These are phyloP conservation scores for Caradrina kadenii DNA, from an alignment of 2,888 invertebrate species.

Conservation along the genomic window DNA sequence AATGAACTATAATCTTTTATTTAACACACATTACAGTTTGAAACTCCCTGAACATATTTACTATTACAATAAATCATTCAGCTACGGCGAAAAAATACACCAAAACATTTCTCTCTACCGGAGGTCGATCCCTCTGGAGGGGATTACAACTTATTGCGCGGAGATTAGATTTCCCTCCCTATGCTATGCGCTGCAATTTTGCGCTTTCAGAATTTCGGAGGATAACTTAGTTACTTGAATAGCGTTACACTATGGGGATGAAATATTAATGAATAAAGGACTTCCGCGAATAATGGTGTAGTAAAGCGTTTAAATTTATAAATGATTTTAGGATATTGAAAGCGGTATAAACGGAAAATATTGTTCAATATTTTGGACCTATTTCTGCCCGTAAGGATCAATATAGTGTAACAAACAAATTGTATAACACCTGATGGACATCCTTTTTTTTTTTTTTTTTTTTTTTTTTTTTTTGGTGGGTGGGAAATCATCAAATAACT, in stretches of 20 bases:
- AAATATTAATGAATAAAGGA: conserved; percentile 47
- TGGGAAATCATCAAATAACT: no score
- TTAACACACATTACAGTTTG: conserved; percentile 1
- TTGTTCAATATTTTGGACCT: neutral
- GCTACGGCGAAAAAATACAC: conserved; percentile 14
- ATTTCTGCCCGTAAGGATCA: no score
- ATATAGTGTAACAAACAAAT: no score
- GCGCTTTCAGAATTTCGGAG: conserved; percentile 51
- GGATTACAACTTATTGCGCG: conserved; percentile 67
- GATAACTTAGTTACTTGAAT: conserved; percentile 62
- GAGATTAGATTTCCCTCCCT: conserved; percentile 66
- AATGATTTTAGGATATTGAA: neutral
- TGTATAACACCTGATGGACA: no score
- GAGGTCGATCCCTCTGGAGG: conserved; percentile 33
- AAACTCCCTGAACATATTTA: neutral
- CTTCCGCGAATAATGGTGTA: conserved; percentile 17
- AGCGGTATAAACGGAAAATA: neutral
- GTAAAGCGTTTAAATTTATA: conserved; percentile 11
- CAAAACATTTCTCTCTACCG: conserved; percentile 25
- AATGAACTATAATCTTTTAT: neutral
- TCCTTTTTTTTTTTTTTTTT: no score
- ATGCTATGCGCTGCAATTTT: conserved; percentile 53
- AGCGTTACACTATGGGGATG: conserved; percentile 40
- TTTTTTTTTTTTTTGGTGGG: no score
- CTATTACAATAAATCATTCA: conserved; percentile 26